Conservation (phyloP, 2,797 vertebrate species). For the Urocyon cinereoargenteus region DNA sequence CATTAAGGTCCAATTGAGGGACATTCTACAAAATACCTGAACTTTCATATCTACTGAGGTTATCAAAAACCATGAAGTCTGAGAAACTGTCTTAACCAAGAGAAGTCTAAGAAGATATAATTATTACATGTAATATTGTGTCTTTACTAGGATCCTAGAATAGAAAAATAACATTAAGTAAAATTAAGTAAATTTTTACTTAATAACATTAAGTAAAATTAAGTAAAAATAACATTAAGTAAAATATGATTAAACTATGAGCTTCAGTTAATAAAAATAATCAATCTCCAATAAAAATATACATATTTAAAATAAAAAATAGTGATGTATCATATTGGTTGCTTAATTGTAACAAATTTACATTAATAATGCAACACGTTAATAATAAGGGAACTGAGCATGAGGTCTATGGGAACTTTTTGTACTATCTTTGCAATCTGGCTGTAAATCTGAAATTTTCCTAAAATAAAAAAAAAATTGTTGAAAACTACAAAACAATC, state of each 20-base stretch:
- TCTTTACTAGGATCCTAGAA: background rate
- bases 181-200: no score
- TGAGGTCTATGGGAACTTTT: background rate
- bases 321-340: background rate
- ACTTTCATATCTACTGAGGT: background rate
- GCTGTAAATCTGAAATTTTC: background rate
- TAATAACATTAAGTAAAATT: background rate
- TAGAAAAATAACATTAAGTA: background rate
- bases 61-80: background rate
- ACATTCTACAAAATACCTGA: background rate
- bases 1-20: background rate
- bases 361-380: background rate
- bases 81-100: background rate
- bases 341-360: background rate
- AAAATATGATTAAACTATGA: background rate
- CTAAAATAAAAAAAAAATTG: background rate
- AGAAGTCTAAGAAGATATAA: background rate
- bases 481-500: background rate
- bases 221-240: no score
- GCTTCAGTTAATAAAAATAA: background rate
- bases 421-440: background rate
- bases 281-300: no score
- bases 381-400: background rate
- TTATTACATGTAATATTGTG: background rate
- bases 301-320: no score